Conservation (phyloP, 2,113 vertebrate species). For the Pygoscelis adeliae region DNA sequence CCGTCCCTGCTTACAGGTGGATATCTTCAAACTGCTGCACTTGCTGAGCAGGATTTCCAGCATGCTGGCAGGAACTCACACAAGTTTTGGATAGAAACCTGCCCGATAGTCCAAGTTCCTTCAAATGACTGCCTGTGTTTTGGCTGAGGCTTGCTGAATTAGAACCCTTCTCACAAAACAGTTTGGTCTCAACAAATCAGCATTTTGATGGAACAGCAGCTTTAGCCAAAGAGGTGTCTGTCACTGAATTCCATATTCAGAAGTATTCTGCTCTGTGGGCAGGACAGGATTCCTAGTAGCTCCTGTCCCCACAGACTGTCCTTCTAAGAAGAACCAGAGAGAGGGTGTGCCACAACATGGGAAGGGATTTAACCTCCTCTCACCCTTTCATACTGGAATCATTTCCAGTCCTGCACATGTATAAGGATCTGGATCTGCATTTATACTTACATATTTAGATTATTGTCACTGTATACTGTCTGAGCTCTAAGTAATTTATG, state of each 20-base stretch:
- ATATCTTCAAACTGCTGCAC: neutral
- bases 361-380: neutral
- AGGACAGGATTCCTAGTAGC: neutral
- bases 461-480: neutral
- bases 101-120: neutral
- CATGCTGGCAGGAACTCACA: neutral
- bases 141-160: neutral
- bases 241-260: neutral
- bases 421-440: neutral
- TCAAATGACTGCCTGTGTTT: neutral
- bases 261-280: neutral
- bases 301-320: neutral
- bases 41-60: neutral
- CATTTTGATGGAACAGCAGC: neutral
- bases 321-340: neutral
- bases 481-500: neutral
- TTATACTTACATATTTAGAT: neutral
- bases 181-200: neutral
- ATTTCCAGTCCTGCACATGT: neutral
- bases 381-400: neutral
- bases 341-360: neutral
- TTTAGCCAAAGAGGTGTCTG: neutral
- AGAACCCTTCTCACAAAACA: neutral
- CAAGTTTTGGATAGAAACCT: neutral
- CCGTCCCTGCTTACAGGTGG: neutral